These are phyloP conservation scores for Oligia strigilis DNA, from an alignment of 2,888 invertebrate species.

Conservation along the genomic window DNA sequence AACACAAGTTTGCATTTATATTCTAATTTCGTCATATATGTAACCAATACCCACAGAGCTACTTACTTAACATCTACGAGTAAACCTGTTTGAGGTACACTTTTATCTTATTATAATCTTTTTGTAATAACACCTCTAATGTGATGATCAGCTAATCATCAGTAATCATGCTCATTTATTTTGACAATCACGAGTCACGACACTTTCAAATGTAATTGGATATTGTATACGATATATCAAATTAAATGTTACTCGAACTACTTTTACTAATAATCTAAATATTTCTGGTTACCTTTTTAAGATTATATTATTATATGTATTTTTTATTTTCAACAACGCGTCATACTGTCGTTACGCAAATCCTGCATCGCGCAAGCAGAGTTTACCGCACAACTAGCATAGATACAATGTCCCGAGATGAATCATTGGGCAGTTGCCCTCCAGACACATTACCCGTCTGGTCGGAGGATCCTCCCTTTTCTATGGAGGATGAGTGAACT, in stretches of 20 bases:
- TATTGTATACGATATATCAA: constrained; percentile 36
- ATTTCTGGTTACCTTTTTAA: too few species aligned
- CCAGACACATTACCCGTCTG: too few species aligned
- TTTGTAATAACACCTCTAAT: neutral
- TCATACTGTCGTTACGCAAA: too few species aligned
- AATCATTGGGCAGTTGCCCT: too few species aligned
- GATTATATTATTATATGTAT: too few species aligned
- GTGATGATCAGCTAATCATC: constrained; percentile 18
- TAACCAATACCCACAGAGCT: constrained; percentile 10
- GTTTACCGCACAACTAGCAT: too few species aligned
- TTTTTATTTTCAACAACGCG: too few species aligned
- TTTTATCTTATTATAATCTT: neutral
- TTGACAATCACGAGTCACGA: constrained; percentile 29
- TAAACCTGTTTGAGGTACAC: neutral
- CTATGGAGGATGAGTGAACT: too few species aligned
- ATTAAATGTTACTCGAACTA: constrained; percentile 1
- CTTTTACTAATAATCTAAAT: constrained; percentile 14
- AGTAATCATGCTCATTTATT: constrained; percentile 40
- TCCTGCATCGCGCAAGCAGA: too few species aligned
- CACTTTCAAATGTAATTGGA: constrained; percentile 41
- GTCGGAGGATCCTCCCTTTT: too few species aligned
- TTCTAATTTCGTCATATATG: neutral
- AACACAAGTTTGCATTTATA: neutral
- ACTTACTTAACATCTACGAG: neutral
- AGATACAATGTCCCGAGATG: too few species aligned